Percentiles rank a stretch among this genome's conserved stretches.
These are phyloP conservation scores for Pseudomugil tenellus DNA, from an alignment of 2,797 vertebrate genomes.

Conservation along the genomic window DNA sequence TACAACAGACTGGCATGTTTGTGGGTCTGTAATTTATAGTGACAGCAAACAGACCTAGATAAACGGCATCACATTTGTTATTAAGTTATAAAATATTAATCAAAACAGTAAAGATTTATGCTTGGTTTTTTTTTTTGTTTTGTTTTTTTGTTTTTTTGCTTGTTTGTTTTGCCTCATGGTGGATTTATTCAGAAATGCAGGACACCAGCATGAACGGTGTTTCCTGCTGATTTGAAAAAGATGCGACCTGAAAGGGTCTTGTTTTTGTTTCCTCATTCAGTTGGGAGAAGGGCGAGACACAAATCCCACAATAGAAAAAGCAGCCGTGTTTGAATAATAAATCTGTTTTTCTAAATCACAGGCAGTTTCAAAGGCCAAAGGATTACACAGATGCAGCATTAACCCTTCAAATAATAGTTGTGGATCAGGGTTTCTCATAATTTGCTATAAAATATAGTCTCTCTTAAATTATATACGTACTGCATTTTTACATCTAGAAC, in stretches of 20 bases:
- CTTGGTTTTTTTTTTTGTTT: constrained; percentile 8
- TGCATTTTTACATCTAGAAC: constrained; percentile 5
- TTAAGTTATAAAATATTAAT: constrained; percentile 29
- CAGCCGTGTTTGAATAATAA: constrained; percentile 36
- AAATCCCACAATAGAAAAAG: constrained; percentile 46
- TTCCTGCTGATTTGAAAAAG: constrained; percentile 63
- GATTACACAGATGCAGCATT: constrained; percentile 3
- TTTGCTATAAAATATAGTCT: not conserved
- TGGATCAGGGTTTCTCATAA: not conserved
- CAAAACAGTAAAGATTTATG: constrained; percentile 12
- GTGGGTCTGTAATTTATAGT: constrained; percentile 46
- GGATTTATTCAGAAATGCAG: constrained; percentile 50
- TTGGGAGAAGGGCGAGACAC: constrained; percentile 33
- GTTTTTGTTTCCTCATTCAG: constrained; percentile 61
- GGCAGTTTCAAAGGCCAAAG: constrained; percentile 13
- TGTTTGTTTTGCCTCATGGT: constrained; percentile 27
- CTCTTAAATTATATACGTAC: not conserved
- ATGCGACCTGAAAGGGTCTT: constrained; percentile 71
- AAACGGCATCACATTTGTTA: constrained; percentile 18
- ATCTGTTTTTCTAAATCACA: constrained; percentile 30
- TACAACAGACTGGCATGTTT: constrained; percentile 28
- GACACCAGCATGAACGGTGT: constrained; percentile 40
- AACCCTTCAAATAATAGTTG: constrained; percentile 23
- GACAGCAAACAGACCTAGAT: constrained; percentile 45
- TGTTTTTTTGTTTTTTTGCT: not conserved